Evolutionary conservation across 2,888 invertebrate genomes (phyloP).

Genomic region (Pristionchus exspectatus): DNA sequence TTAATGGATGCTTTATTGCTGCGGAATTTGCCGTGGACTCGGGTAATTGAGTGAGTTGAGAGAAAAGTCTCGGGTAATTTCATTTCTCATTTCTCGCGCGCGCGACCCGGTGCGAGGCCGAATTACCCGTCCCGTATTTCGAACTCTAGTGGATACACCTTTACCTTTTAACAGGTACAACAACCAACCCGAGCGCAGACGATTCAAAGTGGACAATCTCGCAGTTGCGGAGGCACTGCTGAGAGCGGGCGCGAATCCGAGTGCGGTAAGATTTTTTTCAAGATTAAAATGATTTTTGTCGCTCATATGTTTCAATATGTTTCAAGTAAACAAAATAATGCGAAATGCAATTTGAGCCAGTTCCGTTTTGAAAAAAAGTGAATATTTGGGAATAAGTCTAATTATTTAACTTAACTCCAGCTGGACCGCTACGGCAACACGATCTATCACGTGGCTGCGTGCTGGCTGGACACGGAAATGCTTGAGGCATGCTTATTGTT

Average conservation of each 20-base stretch:
- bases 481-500: conserved; percentile 71
- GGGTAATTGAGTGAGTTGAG: no score
- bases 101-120: no score
- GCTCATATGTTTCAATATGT: background rate
- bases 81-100: no score
- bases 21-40: no score
- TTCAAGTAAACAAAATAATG: background rate
- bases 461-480: conserved; percentile 71
- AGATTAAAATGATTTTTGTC: background rate
- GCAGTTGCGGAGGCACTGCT: background rate
- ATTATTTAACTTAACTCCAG: background rate
- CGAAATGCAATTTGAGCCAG: background rate
- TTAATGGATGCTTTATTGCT: no score
- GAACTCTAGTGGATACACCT: no score
- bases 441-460: conserved; percentile 75
- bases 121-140: no score
- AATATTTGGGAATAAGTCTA: no score
- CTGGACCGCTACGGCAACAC: conserved; percentile 72
- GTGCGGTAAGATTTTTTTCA: background rate
- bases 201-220: background rate
- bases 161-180: background rate
- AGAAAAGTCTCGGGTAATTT: no score
- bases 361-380: background rate
- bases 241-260: background rate
- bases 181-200: background rate